Conservation (phyloP, 1,140 invertebrate species). For the Ctenoplectra terminalis region DNA sequence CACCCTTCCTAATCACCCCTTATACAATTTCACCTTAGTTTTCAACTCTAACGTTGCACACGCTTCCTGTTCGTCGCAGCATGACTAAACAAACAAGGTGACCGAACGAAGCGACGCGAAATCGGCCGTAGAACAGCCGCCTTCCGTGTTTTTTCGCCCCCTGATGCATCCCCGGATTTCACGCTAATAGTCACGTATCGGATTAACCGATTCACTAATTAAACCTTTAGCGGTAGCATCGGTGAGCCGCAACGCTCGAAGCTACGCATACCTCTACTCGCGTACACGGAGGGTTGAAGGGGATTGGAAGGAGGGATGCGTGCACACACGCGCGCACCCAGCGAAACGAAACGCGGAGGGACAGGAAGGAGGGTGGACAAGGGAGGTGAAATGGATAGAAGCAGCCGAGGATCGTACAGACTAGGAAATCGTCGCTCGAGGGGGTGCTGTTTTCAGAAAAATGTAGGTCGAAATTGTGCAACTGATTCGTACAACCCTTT, state of each 20-base stretch:
- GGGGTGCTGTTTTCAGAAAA: slow-evolving; percentile 7
- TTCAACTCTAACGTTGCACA: not conserved
- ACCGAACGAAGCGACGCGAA: not conserved
- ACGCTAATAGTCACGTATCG: slow-evolving; percentile 68
- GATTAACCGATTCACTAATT: slow-evolving; percentile 72
- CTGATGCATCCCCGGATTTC: slow-evolving; percentile 56
- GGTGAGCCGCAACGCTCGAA: slow-evolving; percentile 63
- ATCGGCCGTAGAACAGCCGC: not conserved
- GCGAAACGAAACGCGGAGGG: not conserved
- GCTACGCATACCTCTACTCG: slow-evolving; percentile 62
- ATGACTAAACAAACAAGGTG: not conserved
- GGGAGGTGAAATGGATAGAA: slow-evolving; percentile 34
- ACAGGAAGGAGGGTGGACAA: slow-evolving; percentile 12
- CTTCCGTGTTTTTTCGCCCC: not conserved
- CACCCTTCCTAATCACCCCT: not conserved
- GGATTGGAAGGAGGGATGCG: slow-evolving; percentile 6
- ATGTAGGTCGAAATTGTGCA: slow-evolving; percentile 38
- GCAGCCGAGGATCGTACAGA: slow-evolving; percentile 21
- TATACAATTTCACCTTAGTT: slow-evolving; percentile 12
- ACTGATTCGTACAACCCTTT: slow-evolving; percentile 13
- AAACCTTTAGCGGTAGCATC: slow-evolving; percentile 68
- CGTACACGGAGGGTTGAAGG: not conserved
- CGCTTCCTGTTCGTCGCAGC: not conserved
- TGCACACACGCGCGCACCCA: not conserved
- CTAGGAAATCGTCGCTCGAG: slow-evolving; percentile 2